Percentiles rank a stretch among this genome's conserved stretches.
Conservation (phyloP, 2,888 invertebrate species). For the Pristionchus arcanus region DNA sequence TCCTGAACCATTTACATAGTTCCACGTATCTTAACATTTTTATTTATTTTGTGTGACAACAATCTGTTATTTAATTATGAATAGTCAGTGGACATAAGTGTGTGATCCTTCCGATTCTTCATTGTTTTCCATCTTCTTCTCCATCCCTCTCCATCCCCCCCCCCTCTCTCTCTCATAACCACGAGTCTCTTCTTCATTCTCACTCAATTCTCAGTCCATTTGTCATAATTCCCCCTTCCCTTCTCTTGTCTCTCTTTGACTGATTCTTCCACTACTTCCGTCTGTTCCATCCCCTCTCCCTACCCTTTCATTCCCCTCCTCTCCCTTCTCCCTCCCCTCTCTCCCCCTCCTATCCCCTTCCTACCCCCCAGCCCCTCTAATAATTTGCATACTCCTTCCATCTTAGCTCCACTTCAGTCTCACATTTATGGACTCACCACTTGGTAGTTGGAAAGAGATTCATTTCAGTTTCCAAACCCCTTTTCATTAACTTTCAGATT, state of each 20-base stretch:
- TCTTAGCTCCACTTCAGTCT: slow-evolving; percentile 23
- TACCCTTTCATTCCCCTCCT: neutral
- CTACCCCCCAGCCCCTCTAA: neutral
- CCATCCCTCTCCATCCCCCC: neutral
- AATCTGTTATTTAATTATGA: too few relatives aligned
- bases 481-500: neutral
- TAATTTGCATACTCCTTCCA: slow-evolving; percentile 27
- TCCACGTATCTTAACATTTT: too few relatives aligned
- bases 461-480: neutral
- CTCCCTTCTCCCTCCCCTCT: neutral
- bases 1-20: too few relatives aligned
- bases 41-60: too few relatives aligned
- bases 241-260: slow-evolving; percentile 21
- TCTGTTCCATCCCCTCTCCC: neutral
- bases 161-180: neutral
- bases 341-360: neutral
- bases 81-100: neutral
- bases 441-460: neutral
- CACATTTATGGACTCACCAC: slow-evolving; percentile 20
- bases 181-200: neutral
- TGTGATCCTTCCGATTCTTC: neutral
- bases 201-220: slow-evolving; percentile 52
- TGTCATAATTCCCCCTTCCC: slow-evolving; percentile 44
- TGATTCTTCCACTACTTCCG: slow-evolving; percentile 8
- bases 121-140: slow-evolving; percentile 26